Base-by-base conservation (phyloP, 2,797 vertebrate genomes). In the Sus cebifrons region DNA sequence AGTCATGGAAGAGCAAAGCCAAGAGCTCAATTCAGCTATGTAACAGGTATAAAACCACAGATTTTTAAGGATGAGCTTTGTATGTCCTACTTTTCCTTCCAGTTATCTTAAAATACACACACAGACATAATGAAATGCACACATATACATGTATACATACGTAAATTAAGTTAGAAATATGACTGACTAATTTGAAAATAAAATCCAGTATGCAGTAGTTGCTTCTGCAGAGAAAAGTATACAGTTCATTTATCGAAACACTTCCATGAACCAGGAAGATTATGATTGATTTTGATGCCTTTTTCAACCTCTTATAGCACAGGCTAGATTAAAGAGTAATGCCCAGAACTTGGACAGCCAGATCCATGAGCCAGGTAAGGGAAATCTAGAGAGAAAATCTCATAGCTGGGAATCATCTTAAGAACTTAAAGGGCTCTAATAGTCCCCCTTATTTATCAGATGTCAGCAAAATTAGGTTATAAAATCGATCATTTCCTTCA, bases 401-500 rank as follows among this genome's bases (percentile, higher is more conserved):
- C 32, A 78, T 29, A 88, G 29, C 25, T 89, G n/a, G 25, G 29
- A 89, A 89, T 86, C 40, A 56, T 13, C 60, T 62, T 91, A 68
- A 44, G 5, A 91, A 94, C 25, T 90, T 44, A n/a, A 92, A 89
- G 23, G 3, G 16, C 6, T 71, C 32, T 85, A 29, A 68, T 86
- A 58, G 6, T 52, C n/a, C 25, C 9, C 21, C 56, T 52, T 29
- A 74, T 40, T 85, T 91, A 70, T 89, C 62, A 93, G 40, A 82
- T 91, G 58, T 88, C 32, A 91, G 67, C 86, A 78, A 93, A 90
- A 94, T 84, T 7, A 84, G 73, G 32, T 9, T 83, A 0, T 89
- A 78, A 74, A 89, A 62, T 84, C 20, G 54, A 83, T 95, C 44
- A 85, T 90, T 91, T 95, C 23, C 15, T 86, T 92, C 40, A 83